Percentiles rank a stretch among this genome's conserved stretches.
Evolutionary conservation across 2,797 vertebrate genomes (phyloP).

Genomic region (Etheostoma nigrum): DNA sequence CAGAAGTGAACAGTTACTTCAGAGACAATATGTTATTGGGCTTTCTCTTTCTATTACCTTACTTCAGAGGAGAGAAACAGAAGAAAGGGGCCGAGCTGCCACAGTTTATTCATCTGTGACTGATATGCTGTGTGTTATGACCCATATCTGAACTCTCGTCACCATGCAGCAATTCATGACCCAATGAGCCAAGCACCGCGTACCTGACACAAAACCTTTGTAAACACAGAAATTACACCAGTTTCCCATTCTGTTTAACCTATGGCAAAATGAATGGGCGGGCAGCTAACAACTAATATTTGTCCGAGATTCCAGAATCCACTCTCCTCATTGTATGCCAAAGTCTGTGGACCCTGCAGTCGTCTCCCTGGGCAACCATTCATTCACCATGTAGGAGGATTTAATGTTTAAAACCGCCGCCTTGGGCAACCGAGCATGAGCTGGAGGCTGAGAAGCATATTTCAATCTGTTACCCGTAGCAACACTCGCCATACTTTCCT

Average conservation of each 20-base stretch:
- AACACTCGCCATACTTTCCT: conserved; percentile 37
- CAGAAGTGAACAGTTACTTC: neutral
- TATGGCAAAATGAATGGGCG: neutral
- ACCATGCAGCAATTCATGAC: conserved; percentile 26
- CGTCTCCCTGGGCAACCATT: conserved; percentile 62
- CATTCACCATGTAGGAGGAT: conserved; percentile 57
- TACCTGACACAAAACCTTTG: conserved; percentile 5
- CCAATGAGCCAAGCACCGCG: neutral
- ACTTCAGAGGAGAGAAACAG: neutral
- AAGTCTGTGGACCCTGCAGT: conserved; percentile 14
- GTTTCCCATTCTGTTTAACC: conserved; percentile 24
- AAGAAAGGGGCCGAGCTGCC: conserved; percentile 10
- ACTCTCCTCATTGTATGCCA: neutral
- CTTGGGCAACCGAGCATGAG: conserved; percentile 54
- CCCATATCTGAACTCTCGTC: conserved; percentile 32
- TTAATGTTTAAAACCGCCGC: conserved; percentile 60
- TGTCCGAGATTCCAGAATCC: conserved; percentile 11
- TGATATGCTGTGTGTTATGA: conserved; percentile 27
- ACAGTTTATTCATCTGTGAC: conserved; percentile 46
- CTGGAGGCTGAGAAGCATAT: conserved; percentile 56
- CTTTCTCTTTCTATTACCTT: neutral
- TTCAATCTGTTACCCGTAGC: conserved; percentile 58
- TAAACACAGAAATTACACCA: conserved; percentile 14
- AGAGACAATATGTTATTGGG: neutral
- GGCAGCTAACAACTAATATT: neutral